Conservation (phyloP, 1,140 invertebrate species). For the Tetragonula clypearis region DNA sequence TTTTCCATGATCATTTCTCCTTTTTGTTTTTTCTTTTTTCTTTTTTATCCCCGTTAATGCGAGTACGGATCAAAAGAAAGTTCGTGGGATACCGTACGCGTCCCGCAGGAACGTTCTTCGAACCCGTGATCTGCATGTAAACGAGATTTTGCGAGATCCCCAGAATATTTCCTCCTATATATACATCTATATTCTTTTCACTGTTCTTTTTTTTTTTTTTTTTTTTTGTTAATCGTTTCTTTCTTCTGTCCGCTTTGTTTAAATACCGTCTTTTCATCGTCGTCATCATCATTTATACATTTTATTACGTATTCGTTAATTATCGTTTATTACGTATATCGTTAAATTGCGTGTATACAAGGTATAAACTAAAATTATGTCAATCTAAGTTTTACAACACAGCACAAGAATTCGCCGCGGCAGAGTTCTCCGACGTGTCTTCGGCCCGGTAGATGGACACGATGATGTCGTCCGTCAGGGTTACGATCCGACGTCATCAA, state of each 20-base stretch:
- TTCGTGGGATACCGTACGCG: background rate
- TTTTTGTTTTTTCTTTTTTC: background rate
- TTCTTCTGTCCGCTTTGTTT: background rate
- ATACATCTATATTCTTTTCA: conserved; percentile 17
- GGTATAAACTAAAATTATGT: conserved; percentile 75
- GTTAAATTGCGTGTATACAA: conserved; percentile 74
- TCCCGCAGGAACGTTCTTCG: conserved; percentile 19
- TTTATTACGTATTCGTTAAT: conserved; percentile 77
- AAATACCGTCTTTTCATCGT: conserved; percentile 25
- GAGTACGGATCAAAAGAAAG: conserved; percentile 22
- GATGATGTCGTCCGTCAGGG: background rate
- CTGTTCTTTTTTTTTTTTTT: background rate
- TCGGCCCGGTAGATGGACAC: background rate
- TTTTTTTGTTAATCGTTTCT: background rate
- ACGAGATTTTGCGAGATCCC: conserved; percentile 28
- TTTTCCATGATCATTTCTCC: conserved; percentile 8
- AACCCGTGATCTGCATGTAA: background rate
- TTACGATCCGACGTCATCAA: background rate
- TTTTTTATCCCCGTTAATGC: background rate
- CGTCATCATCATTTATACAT: conserved; percentile 50
- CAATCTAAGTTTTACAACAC: conserved; percentile 81
- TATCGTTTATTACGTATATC: conserved; percentile 76
- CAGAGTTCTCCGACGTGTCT: conserved; percentile 62
- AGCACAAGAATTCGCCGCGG: conserved; percentile 80
- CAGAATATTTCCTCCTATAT: conserved; percentile 14